Evolutionary conservation across 2,113 vertebrate genomes (phyloP), one percentile per base, ranked within the genome.

Genomic region (Monopterus albus): DNA sequence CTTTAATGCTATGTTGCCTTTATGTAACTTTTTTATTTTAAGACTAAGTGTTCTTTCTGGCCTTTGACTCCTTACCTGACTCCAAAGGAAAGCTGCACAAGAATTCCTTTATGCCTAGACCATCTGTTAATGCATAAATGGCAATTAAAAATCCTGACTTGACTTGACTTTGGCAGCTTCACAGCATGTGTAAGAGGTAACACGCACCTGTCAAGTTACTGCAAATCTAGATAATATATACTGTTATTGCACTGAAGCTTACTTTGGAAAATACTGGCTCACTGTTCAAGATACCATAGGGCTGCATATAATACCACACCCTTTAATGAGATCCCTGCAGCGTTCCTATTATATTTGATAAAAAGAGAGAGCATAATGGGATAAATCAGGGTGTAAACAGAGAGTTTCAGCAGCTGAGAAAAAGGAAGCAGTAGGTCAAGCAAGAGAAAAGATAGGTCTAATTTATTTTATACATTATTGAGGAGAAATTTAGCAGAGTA

Each of bases 371-470:
- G 46, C 31, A 46, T 38, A 36, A 45, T 60, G 50, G 69, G 46
- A 74, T 75, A 72, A 77, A 69, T 59, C 58, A 62, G 26, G 49
- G 12, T 69, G 74, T 49, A 69, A 79, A 78, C 65, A 66, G 26
- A 29, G 12, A 55, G 35, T 67, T 73, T 35, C 18, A 64, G 45
- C 42, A 45, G 63, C 53, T 81, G 77, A 68, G 45, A 69, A 66
- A 29, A 53, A 36, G 15, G 40, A 42, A 84, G 67, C 70, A 71
- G 53, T 64, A 46, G 67, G 70, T 47, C 78, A 75, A 56, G 43
- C 13, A 5, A 53, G 20, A 72, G 17, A 72, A 49, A 28, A 17
- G 11, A 60, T 69, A 51, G 33, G 60, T 45, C 31, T 63, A 67
- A 63, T 49, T 66, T 31, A 52, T 61, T 26, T 8, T 0, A 62